Evolutionary conservation across 35 echinoderm and acorn worm genomes (phyloP).

Genomic region (Holothuria glaberrima): DNA sequence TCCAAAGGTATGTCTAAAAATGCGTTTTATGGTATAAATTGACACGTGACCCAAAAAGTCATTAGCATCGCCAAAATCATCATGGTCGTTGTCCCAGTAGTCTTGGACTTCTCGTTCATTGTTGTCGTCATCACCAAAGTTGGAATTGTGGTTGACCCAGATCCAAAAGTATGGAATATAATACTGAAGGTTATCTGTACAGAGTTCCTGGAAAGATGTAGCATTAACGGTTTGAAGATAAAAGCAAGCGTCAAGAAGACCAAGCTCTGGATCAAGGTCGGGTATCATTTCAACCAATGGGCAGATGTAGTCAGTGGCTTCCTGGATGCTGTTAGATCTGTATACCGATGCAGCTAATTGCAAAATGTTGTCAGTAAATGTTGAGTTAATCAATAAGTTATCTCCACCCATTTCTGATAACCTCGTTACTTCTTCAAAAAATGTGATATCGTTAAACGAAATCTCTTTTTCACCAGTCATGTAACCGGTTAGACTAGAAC

Average conservation of each 20-base stretch:
- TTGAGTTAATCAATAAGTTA: neutral
- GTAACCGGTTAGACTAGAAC: neutral
- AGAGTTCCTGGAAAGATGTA: constrained; percentile 9
- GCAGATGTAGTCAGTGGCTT: neutral
- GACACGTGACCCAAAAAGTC: neutral
- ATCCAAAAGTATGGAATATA: constrained; percentile 48
- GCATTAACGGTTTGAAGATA: neutral
- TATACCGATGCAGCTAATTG: neutral
- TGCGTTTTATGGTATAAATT: neutral
- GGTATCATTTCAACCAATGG: neutral
- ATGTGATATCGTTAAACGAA: neutral
- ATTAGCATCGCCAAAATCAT: neutral
- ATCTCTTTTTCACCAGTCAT: neutral
- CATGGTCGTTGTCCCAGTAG: neutral
- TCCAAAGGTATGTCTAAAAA: constrained; percentile 7
- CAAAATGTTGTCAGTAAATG: neutral
- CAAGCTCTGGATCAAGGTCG: neutral
- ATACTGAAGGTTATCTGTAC: constrained; percentile 27
- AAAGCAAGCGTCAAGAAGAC: neutral
- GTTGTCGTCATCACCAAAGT: neutral
- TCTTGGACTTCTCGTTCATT: neutral
- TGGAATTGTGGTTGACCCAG: neutral
- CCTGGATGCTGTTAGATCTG: constrained; percentile 31
- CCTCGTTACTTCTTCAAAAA: neutral
- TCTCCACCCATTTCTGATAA: neutral